These are phyloP conservation scores for Branchellion lobata DNA, from an alignment of 2,888 invertebrate genomes.

Conservation along the genomic window DNA sequence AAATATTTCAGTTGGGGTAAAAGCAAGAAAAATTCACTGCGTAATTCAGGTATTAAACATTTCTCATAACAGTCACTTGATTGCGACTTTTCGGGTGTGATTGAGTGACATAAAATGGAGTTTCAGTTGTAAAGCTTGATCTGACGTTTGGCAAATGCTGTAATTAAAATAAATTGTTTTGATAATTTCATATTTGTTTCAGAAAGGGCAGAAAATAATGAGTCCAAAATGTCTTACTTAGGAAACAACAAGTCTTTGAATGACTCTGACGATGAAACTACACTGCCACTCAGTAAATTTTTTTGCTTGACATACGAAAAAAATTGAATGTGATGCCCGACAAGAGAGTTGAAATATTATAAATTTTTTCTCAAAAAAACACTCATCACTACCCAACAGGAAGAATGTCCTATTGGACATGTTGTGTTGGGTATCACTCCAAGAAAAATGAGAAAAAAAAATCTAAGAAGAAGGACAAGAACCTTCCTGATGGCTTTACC, in stretches of 20 bases:
- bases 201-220: slow-evolving; percentile 14
- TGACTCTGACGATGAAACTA: slow-evolving; percentile 39
- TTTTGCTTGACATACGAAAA: no score
- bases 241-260: slow-evolving; percentile 16
- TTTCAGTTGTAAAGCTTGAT: not conserved
- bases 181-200: no score
- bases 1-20: slow-evolving; percentile 40
- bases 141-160: no score
- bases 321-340: no score
- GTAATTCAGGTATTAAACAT: slow-evolving; percentile 16
- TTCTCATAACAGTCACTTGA: no score
- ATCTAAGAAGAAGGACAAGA: slow-evolving; percentile 8
- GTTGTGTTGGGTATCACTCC: slow-evolving; percentile 20
- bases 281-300: slow-evolving; percentile 4
- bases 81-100: no score
- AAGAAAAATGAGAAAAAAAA: not conserved
- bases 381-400: no score
- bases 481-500: slow-evolving; percentile 39
- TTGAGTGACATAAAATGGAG: not conserved
- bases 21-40: slow-evolving; percentile 18
- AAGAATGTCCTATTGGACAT: slow-evolving; percentile 28
- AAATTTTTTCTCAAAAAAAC: no score
- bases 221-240: slow-evolving; percentile 4
- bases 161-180: no score
- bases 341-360: no score